These are phyloP conservation scores for Medauroidea extradentata DNA, from an alignment of 1,140 invertebrate genomes.

Conservation along the genomic window DNA sequence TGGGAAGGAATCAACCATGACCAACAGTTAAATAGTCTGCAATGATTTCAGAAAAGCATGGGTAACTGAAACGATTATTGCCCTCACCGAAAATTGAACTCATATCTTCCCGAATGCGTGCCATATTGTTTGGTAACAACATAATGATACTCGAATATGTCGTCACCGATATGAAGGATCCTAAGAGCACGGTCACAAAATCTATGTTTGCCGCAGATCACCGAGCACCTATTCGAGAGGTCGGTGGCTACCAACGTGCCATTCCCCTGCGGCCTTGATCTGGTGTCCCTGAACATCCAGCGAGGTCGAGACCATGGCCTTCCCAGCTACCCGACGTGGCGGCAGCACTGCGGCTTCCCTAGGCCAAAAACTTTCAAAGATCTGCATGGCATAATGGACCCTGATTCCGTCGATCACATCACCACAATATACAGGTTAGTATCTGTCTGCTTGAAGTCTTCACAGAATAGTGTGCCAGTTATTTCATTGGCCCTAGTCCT, in stretches of 20 bases:
- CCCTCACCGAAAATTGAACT: not conserved
- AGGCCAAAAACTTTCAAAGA: conserved; percentile 68
- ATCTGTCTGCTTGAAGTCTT: no score
- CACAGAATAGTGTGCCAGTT: no score
- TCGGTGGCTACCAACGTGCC: conserved; percentile 27
- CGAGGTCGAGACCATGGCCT: conserved; percentile 85
- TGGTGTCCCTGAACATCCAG: conserved; percentile 83
- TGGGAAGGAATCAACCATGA: no score
- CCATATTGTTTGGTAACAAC: no score
- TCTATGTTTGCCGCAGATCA: no score
- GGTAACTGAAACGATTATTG: no score
- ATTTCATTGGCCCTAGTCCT: no score
- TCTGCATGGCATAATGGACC: conserved; percentile 58
- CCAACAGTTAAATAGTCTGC: no score
- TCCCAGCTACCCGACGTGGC: conserved; percentile 70
- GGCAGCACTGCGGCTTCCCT: conserved; percentile 67
- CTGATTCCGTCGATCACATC: conserved; percentile 56
- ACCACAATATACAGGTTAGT: conserved; percentile 57
- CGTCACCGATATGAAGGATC: no score
- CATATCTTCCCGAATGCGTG: not conserved
- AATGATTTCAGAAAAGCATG: no score
- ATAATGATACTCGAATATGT: no score
- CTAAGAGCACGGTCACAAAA: no score
- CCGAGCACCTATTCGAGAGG: conserved; percentile 68
- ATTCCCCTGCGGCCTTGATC: conserved; percentile 65